Conservation (phyloP, 2,113 vertebrate species). For the Etheostoma spectabile region DNA sequence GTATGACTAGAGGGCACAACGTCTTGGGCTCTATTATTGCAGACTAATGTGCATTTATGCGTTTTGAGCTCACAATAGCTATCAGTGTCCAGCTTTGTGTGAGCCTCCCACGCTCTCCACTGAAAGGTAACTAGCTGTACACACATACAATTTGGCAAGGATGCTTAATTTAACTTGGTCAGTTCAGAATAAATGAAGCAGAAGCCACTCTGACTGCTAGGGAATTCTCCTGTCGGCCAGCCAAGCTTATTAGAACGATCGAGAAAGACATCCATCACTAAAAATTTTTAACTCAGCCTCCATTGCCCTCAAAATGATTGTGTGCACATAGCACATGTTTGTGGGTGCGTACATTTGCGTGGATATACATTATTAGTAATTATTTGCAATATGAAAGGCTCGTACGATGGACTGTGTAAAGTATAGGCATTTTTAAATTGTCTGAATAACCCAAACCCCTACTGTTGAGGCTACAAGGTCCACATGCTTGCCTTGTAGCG, state of each 20-base stretch:
- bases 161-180: conserved; percentile 81
- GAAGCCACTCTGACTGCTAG: conserved; percentile 72
- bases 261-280: conserved; percentile 77
- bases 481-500: conserved; percentile 85
- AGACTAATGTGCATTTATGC: conserved; percentile 77
- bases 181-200: conserved; percentile 81
- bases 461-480: conserved; percentile 79
- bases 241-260: conserved; percentile 74
- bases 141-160: conserved; percentile 72
- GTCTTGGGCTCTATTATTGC: conserved; percentile 67
- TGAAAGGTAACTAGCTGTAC: conserved; percentile 71
- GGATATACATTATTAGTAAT: neutral
- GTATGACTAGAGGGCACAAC: conserved; percentile 59
- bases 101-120: conserved; percentile 53
- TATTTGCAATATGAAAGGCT: neutral
- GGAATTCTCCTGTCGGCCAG: conserved; percentile 66
- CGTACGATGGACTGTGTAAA: conserved; percentile 5
- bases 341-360: neutral
- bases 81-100: conserved; percentile 74
- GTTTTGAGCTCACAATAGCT: conserved; percentile 70
- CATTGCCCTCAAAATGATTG: conserved; percentile 37
- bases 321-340: conserved; percentile 9
- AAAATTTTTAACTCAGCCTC: conserved; percentile 57
- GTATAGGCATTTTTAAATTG: conserved; percentile 23
- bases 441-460: conserved; percentile 62